These are phyloP conservation scores for Deilephila elpenor DNA, from an alignment of 2,888 invertebrate genomes.

Conservation along the genomic window DNA sequence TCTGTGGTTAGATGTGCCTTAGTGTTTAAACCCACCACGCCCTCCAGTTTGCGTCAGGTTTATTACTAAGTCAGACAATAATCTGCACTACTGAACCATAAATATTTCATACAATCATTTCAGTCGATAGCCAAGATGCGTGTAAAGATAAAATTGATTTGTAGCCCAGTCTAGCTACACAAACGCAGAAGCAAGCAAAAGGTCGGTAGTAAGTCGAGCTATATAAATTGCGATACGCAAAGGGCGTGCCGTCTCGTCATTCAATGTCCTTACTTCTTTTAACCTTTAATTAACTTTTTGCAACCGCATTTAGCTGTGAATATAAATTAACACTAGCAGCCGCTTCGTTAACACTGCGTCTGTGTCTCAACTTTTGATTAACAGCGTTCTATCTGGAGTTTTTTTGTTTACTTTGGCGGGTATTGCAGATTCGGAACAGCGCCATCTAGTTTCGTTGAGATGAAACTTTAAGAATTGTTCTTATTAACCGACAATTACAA, in stretches of 20 bases:
- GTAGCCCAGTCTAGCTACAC: slow-evolving; percentile 37
- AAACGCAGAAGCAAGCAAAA: slow-evolving; percentile 68
- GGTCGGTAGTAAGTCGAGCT: slow-evolving; percentile 59
- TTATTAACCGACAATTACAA: too few species aligned
- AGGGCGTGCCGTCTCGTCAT: slow-evolving; percentile 70
- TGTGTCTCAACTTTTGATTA: slow-evolving; percentile 20
- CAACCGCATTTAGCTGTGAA: slow-evolving; percentile 29
- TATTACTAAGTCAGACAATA: too few species aligned
- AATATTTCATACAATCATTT: neutral
- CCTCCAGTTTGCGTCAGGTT: too few species aligned
- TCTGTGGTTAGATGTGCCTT: too few species aligned
- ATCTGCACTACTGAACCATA: too few species aligned
- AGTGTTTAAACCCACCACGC: too few species aligned
- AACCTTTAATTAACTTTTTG: slow-evolving; percentile 78
- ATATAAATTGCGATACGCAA: slow-evolving; percentile 75
- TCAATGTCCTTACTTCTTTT: slow-evolving; percentile 67
- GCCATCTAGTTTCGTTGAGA: neutral
- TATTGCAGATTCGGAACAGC: neutral
- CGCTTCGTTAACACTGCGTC: slow-evolving; percentile 3
- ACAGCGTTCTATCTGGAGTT: slow-evolving; percentile 29
- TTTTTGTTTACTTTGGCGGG: neutral
- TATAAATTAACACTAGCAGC: slow-evolving; percentile 10
- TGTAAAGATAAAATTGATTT: slow-evolving; percentile 8
- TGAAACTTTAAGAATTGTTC: neutral
- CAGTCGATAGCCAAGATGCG: neutral